These are phyloP conservation scores for Bubo blakistoni DNA, from an alignment of 2,113 vertebrate genomes.

Conservation along the genomic window DNA sequence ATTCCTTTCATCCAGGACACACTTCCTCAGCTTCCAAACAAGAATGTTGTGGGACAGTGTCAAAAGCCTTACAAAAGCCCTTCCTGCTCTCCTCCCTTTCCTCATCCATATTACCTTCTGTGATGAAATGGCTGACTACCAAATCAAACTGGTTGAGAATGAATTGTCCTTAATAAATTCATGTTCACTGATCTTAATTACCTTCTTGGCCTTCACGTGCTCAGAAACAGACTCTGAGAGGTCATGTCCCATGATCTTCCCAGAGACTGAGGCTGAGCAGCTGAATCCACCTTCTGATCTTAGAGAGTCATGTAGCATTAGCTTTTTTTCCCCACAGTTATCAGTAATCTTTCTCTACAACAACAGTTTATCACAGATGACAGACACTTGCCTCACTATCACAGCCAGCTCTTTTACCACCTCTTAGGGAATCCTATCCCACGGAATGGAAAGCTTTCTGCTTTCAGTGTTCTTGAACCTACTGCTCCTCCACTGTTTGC, in stretches of 20 bases:
- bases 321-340: neutral
- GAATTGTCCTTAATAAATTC: neutral
- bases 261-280: neutral
- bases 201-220: neutral
- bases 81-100: neutral
- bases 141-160: neutral
- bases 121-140: neutral
- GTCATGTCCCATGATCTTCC: neutral
- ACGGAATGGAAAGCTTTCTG: neutral
- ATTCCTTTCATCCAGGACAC: neutral
- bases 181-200: neutral
- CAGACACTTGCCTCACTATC: neutral
- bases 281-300: neutral
- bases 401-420: neutral
- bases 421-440: neutral
- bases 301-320: neutral
- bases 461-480: neutral
- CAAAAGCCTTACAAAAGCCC: neutral
- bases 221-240: neutral
- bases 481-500: neutral
- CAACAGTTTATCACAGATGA: neutral
- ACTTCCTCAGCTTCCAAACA: neutral
- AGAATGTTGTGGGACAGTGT: neutral
- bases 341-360: neutral
- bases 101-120: neutral